These are phyloP conservation scores for Drosophila funebris DNA, from an alignment of 1,140 invertebrate genomes.

Conservation along the genomic window DNA sequence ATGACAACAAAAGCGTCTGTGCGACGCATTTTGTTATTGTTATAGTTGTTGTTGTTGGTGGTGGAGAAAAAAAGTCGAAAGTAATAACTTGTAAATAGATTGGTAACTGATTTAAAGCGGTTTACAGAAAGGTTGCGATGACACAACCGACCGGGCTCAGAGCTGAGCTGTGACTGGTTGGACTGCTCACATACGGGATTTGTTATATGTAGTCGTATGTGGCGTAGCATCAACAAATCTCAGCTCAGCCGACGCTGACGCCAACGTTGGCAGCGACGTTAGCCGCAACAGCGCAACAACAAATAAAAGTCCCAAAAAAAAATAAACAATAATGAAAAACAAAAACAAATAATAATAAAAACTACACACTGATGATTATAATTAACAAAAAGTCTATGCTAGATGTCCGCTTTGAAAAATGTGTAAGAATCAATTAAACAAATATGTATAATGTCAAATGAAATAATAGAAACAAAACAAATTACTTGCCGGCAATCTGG, in stretches of 20 bases:
- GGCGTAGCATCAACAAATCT: conserved; percentile 26
- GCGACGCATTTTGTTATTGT: conserved; percentile 63
- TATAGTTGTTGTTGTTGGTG: not conserved
- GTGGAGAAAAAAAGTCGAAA: conserved; percentile 22
- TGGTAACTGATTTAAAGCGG: not conserved
- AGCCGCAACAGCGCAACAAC: conserved; percentile 21
- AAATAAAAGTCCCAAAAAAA: not conserved
- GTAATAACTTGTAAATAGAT: conserved; percentile 22
- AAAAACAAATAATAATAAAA: conserved; percentile 22
- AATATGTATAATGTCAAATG: conserved; percentile 30
- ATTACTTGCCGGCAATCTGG: conserved; percentile 40
- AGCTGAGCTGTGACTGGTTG: conserved; percentile 70
- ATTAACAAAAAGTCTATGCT: conserved; percentile 36
- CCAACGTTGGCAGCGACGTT: conserved; percentile 7
- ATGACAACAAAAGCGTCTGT: conserved; percentile 62
- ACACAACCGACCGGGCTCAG: conserved; percentile 57
- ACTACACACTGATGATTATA: conserved; percentile 52
- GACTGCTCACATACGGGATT: conserved; percentile 48
- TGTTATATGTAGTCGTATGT: conserved; percentile 47
- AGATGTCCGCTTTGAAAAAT: not conserved
- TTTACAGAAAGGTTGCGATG: conserved; percentile 37
- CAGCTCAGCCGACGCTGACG: conserved; percentile 16
- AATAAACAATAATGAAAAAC: conserved; percentile 14
- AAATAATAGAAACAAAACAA: conserved; percentile 35
- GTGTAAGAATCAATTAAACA: conserved; percentile 6